Evolutionary conservation across 2,888 invertebrate genomes (phyloP).

Genomic region (Embidobia sp.): DNA sequence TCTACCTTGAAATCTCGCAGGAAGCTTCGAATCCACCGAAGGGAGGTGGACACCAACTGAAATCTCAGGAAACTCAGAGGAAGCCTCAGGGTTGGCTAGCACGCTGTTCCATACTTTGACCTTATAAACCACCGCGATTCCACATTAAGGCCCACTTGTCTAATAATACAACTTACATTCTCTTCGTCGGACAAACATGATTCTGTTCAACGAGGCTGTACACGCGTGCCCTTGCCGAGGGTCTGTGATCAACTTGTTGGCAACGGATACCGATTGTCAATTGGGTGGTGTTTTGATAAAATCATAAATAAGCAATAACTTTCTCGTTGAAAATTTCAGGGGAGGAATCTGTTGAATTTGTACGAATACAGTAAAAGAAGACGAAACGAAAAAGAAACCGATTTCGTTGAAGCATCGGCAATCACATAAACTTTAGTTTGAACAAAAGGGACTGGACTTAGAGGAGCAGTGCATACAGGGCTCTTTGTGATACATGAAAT

Average conservation of each 20-base stretch:
- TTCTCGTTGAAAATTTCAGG: conserved; percentile 68
- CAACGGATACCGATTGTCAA: conserved; percentile 69
- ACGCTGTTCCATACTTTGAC: conserved; percentile 94
- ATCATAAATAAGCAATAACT: conserved; percentile 68
- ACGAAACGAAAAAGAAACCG: conserved; percentile 27
- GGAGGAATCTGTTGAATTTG: conserved; percentile 66
- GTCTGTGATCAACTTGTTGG: conserved; percentile 75
- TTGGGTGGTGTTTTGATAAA: conserved; percentile 72
- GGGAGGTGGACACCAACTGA: conserved; percentile 89
- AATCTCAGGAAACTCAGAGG: conserved; percentile 89
- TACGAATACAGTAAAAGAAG: conserved; percentile 12
- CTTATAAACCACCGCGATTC: conserved; percentile 76
- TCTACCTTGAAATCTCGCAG: conserved; percentile 81
- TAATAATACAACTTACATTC: conserved; percentile 76
- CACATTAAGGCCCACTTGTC: conserved; percentile 72
- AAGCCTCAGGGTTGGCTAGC: conserved; percentile 93
- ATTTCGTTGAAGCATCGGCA: conserved; percentile 17
- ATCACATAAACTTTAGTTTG: conserved; percentile 5
- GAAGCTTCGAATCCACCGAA: conserved; percentile 95
- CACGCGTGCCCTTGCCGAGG: conserved; percentile 67
- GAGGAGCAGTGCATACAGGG: conserved; percentile 49
- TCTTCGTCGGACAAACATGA: conserved; percentile 75
- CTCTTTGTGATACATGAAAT: conserved; percentile 62
- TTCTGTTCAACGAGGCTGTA: conserved; percentile 72
- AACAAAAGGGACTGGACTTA: conserved; percentile 30